Evolutionary conservation across 2,113 vertebrate species (phyloP).

Genomic region (Hydrochoerus hydrochaeris): DNA sequence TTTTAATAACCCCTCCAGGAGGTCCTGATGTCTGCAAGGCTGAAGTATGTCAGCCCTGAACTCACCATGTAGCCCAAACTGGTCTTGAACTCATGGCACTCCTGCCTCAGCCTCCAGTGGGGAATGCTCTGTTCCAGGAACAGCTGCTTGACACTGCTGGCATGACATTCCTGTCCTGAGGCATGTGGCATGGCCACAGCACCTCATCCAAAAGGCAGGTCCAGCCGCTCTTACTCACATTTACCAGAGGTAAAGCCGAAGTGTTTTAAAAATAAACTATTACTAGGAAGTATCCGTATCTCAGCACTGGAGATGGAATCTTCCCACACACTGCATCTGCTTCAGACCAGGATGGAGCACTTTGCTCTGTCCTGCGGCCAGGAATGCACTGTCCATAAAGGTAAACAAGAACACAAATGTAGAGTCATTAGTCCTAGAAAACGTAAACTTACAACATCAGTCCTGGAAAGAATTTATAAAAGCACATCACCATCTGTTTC

Average conservation of each 20-base stretch:
- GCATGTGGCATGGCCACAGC: not conserved
- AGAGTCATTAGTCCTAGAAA: not conserved
- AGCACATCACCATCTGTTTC: not conserved
- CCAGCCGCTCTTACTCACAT: not conserved
- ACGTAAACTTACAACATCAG: not conserved
- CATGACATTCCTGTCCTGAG: not conserved
- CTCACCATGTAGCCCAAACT: too few species aligned
- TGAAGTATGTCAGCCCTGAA: not conserved
- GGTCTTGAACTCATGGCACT: too few species aligned
- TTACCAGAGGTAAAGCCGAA: not conserved
- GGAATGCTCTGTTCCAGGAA: not conserved
- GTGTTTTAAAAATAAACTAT: not conserved
- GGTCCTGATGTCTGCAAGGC: too few species aligned
- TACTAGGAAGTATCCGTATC: conserved; percentile 4
- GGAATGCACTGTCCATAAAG: not conserved
- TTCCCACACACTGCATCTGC: not conserved
- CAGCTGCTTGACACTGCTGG: too few species aligned
- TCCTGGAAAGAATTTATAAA: not conserved
- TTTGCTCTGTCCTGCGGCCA: not conserved
- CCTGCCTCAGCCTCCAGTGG: not conserved
- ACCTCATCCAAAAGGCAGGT: not conserved
- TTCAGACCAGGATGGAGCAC: not conserved
- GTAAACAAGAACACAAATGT: not conserved
- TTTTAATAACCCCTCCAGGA: not conserved
- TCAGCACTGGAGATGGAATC: conserved; percentile 14